Conservation (phyloP, 2,113 vertebrate species). For the Semnornis frantzii region DNA sequence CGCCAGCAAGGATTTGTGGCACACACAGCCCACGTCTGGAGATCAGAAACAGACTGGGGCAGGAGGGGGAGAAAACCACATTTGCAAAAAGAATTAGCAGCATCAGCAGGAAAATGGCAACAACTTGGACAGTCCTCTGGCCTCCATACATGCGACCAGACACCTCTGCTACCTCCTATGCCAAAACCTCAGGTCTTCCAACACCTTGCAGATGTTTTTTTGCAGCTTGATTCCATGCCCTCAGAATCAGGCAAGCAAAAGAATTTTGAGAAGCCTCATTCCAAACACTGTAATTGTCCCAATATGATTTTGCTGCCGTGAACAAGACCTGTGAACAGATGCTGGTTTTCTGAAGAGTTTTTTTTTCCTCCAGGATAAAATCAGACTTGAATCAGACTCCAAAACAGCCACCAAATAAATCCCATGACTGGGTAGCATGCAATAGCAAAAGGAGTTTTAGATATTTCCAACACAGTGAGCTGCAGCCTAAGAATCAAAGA, state of each 20-base stretch:
- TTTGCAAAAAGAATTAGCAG: neutral
- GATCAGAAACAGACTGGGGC: neutral
- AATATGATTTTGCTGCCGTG: neutral
- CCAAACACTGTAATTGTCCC: neutral
- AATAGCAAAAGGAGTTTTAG: neutral
- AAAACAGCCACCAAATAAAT: neutral
- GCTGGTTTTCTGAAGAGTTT: neutral
- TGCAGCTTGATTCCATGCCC: neutral
- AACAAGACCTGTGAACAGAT: constrained; percentile 22
- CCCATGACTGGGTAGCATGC: neutral
- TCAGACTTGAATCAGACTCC: neutral
- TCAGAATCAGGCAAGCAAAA: neutral
- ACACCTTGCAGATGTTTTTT: neutral
- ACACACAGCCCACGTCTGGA: neutral
- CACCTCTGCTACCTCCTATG: neutral
- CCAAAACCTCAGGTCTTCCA: neutral
- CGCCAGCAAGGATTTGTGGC: neutral
- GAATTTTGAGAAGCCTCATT: neutral
- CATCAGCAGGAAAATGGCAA: neutral
- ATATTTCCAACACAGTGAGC: neutral
- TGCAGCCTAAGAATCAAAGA: neutral
- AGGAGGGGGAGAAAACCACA: neutral
- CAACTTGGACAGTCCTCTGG: neutral
- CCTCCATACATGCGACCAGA: neutral
- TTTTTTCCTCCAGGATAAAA: neutral